A percentile compares a stretch with the other conserved stretches of the same genome.
phyloP scores from a whole-genome alignment of 2,888 invertebrate species.

The Stomorhina lunata region DNA sequence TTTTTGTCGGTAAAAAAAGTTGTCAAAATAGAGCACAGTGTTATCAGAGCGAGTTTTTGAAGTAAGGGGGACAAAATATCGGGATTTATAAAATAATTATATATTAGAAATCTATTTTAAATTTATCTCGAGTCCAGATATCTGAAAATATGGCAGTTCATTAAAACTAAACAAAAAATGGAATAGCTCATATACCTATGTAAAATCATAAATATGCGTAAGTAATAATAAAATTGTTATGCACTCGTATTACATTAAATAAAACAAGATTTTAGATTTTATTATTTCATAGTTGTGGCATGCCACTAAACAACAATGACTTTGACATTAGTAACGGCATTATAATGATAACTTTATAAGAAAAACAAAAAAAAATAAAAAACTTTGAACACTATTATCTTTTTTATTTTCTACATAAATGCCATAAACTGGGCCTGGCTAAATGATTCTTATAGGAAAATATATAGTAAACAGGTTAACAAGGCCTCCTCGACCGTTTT shows the following conservation, averaged over 20 bases:
- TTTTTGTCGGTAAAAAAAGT: no score
- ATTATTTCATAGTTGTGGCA: conserved; percentile 45
- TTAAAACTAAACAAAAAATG: no score
- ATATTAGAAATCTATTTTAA: no score
- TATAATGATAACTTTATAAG: conserved; percentile 49
- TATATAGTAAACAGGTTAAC: background rate
- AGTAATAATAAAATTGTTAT: conserved; percentile 61
- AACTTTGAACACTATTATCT: background rate
- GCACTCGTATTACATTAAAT: conserved; percentile 57
- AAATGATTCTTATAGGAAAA: background rate
- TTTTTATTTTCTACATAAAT: background rate
- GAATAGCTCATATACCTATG: conserved; percentile 2
- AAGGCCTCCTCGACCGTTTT: background rate
- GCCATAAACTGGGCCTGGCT: conserved; percentile 11
- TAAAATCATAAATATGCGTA: conserved; percentile 42
- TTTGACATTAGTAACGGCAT: conserved; percentile 65
- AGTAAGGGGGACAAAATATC: no score
- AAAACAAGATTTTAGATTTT: conserved; percentile 63
- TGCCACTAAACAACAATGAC: conserved; percentile 60
- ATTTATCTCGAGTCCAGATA: no score
- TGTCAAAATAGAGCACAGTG: no score
- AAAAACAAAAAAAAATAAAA: background rate
- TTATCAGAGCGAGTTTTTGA: no score
- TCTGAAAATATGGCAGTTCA: no score
- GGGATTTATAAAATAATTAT: no score